Conservation (phyloP, 2,888 invertebrate species). For the Phytoseiulus persimilis region DNA sequence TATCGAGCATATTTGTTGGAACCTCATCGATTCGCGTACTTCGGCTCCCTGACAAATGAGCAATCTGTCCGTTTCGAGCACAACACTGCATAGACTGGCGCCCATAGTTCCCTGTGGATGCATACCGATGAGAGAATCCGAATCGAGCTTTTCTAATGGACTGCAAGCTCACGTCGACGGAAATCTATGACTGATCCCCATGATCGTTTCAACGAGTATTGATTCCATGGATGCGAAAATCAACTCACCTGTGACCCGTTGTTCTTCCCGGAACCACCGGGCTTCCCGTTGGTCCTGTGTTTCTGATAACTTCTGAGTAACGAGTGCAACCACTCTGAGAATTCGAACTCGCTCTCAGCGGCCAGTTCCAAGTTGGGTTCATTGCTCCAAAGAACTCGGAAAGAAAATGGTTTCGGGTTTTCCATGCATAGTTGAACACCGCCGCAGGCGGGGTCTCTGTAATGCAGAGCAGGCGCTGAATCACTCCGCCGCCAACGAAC, state of each 20-base stretch:
- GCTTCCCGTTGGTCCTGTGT: neutral
- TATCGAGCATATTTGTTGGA: neutral
- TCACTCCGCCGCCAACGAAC: neutral
- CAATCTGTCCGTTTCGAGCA: neutral
- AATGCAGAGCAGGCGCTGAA: neutral
- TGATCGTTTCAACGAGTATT: no score
- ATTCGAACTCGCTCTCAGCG: constrained; percentile 33
- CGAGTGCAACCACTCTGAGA: constrained; percentile 22
- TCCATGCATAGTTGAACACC: constrained; percentile 35
- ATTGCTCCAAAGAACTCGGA: constrained; percentile 21
- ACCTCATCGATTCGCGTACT: neutral
- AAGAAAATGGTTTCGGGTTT: constrained; percentile 23
- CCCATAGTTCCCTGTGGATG: neutral
- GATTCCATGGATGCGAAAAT: no score
- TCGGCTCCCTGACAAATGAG: constrained; percentile 15
- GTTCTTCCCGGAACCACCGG: neutral
- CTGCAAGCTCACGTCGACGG: no score
- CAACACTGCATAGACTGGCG: constrained; percentile 25
- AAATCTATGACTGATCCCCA: no score
- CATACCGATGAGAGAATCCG: no score
- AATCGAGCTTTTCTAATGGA: no score
- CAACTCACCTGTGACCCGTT: neutral
- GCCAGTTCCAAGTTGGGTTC: constrained; percentile 22
- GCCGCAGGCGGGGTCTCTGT: constrained; percentile 16
- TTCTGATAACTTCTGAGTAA: constrained; percentile 18